Base-by-base conservation (phyloP, 2,888 invertebrate species). In the Scaptomyza cyrtandrae region DNA sequence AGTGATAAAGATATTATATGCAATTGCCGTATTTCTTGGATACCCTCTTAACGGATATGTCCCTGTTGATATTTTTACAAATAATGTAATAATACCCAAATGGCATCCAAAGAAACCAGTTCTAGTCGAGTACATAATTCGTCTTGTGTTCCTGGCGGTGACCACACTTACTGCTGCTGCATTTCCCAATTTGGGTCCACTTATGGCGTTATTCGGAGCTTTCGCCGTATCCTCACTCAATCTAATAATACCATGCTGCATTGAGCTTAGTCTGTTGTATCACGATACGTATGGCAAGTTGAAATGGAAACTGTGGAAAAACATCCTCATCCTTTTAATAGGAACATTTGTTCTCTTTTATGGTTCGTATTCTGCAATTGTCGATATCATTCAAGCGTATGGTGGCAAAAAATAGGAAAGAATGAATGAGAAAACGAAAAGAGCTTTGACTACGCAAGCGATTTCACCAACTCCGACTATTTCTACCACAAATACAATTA, bases 21-120 rank as follows among this genome's bases (percentile, higher is more conserved):
- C 96, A 0, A 91, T 95, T 0, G 96, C 96, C 16, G 96, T 99
- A 56, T 97, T 98, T 93, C 94, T 98, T 74, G 97, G 98, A 0
- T 98, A 98, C 93, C 96, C 96, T 39, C 94, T 99, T 1, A 98
- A 98, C 91, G 98, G 98, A 92, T 99, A 98, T 92, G 98, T 99
- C 4, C 98, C 98, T 0, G 95, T 98, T 94, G 96, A 97, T 86
- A 97, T 99, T 71, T 96, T 98, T 72, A 97, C 97, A 96, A 74
- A 82, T 37, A 90, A 86, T 7, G 63, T 46, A 14, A 11, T 78
- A 6, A 13, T 59, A 9, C 66, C 59, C 6, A 43, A 6, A 1
- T 44, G 35, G 0, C 2, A 59, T 0, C 31, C 11, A 0, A 10
- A 54, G 4, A 9, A 60, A 41, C 53, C 80, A 0, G 37, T 52